These are phyloP conservation scores for Antheraea yamamai DNA, from an alignment of 2,888 invertebrate species.

Conservation along the genomic window DNA sequence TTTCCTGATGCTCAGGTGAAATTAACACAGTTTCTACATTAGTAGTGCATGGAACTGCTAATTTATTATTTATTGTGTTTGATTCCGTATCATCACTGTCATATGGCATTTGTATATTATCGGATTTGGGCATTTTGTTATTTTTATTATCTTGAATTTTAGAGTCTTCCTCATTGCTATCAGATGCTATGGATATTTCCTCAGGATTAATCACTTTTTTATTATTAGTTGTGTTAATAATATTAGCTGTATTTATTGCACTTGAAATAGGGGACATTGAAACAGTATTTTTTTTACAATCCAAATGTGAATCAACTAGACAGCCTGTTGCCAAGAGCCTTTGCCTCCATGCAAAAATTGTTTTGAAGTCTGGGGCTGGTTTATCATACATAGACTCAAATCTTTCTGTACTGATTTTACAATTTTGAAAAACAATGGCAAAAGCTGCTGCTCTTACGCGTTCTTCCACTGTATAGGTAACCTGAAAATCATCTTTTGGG, in stretches of 20 bases:
- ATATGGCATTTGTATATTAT: conserved; percentile 63
- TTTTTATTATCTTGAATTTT: conserved; percentile 25
- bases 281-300: conserved; percentile 30
- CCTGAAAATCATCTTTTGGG: conserved; percentile 60
- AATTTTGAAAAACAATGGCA: conserved; percentile 73
- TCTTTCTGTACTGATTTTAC: conserved; percentile 67
- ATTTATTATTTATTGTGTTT: conserved; percentile 30
- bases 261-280: conserved; percentile 25
- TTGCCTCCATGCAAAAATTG: conserved; percentile 74
- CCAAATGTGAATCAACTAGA: conserved; percentile 64
- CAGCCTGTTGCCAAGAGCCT: conserved; percentile 68
- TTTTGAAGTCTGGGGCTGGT: conserved; percentile 76
- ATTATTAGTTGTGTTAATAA: conserved; percentile 21
- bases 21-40: conserved; percentile 67
- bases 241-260: conserved; percentile 12
- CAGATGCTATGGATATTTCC: conserved; percentile 62
- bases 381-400: conserved; percentile 70
- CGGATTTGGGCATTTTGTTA: conserved; percentile 62
- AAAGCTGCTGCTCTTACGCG: conserved; percentile 68
- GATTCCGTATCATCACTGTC: conserved; percentile 55
- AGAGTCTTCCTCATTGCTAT: conserved; percentile 45
- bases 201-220: conserved; percentile 63
- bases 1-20: conserved; percentile 43
- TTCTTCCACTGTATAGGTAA: conserved; percentile 70
- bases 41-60: conserved; percentile 46